Conservation (phyloP, 2,888 invertebrate genomes). For the Drosophila phalerata region DNA sequence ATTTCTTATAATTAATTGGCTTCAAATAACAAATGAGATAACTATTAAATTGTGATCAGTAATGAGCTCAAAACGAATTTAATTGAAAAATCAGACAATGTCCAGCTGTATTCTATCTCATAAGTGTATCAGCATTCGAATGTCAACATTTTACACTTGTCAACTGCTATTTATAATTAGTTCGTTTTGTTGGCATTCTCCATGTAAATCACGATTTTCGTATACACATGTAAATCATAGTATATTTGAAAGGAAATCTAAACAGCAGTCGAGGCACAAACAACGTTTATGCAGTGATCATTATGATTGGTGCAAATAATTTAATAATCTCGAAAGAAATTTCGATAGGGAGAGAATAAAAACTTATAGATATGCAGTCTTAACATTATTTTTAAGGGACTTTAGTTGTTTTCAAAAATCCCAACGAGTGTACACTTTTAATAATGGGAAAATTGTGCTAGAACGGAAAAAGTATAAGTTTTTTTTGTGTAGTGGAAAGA, state of each 20-base stretch:
- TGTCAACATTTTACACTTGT: conserved; percentile 25
- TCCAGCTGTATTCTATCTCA: conserved; percentile 9
- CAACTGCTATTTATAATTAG: conserved; percentile 26
- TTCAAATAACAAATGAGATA: conserved; percentile 1
- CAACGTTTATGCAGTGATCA: conserved; percentile 26
- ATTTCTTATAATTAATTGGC: conserved; percentile 27
- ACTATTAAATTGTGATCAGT: not conserved
- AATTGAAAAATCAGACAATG: conserved; percentile 11
- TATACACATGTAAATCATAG: conserved; percentile 37
- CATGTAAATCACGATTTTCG: conserved; percentile 43
- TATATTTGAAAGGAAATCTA: conserved; percentile 12
- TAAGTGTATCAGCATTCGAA: conserved; percentile 20
- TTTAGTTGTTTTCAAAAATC: no score
- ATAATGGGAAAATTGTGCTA: not conserved
- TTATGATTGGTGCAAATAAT: not conserved
- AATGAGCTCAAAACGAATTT: not conserved
- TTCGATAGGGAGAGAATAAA: no score
- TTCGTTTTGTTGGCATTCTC: conserved; percentile 23
- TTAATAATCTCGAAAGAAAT: not conserved
- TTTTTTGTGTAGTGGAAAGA: no score
- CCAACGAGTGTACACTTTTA: no score
- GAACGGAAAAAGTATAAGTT: not conserved
- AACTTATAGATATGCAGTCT: no score
- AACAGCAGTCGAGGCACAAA: conserved; percentile 6
- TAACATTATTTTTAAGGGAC: no score